A percentile compares a stretch with the other conserved stretches of the same genome.
phyloP scores from a whole-genome alignment of 2,113 vertebrate genomes.

The Proteles cristata region DNA sequence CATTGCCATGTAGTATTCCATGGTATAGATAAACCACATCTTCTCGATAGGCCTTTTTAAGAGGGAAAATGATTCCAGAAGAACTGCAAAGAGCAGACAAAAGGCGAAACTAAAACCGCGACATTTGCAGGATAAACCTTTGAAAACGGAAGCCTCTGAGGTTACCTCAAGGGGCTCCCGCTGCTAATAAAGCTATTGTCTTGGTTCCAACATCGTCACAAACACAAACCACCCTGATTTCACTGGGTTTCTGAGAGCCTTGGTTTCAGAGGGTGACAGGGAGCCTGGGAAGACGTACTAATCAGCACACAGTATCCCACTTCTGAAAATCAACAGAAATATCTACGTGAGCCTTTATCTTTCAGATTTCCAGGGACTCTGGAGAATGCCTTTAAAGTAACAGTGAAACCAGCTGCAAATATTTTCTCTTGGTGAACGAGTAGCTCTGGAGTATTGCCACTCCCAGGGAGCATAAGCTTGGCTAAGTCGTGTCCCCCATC shows the following conservation, averaged over 20 bases:
- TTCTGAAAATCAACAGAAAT: slow-evolving; percentile 8
- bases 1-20: no score
- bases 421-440: background rate
- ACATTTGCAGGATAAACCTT: background rate
- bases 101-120: background rate
- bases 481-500: fast-evolving
- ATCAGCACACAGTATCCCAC: background rate
- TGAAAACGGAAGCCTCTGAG: background rate
- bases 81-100: background rate
- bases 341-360: background rate
- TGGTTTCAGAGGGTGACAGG: background rate
- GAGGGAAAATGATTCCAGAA: background rate
- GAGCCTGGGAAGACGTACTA: background rate
- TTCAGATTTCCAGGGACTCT: background rate
- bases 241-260: background rate
- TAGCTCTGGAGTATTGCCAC: background rate
- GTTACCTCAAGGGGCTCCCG: background rate
- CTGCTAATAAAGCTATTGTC: background rate
- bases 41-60: background rate
- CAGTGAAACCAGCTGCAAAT: background rate
- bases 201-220: background rate
- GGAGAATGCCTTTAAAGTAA: background rate
- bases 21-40: no score
- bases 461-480: background rate
- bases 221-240: background rate